Evolutionary conservation across 2,888 invertebrate species (phyloP), one percentile per base, ranked within the genome.

Genomic region (Euclidia mi): DNA sequence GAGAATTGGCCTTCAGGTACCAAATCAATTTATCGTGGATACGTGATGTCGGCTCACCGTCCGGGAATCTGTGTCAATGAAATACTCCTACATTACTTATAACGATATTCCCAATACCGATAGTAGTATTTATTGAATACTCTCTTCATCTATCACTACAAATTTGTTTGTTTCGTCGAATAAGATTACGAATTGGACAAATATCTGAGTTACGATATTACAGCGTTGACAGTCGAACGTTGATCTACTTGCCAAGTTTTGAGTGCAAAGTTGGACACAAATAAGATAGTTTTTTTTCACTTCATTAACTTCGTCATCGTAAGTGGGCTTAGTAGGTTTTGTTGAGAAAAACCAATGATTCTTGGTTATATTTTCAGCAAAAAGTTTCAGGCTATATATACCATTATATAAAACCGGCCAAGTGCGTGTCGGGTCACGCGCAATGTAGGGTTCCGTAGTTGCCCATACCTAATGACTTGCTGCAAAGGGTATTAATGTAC

Each of bases 11-110:
- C n/a, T n/a, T n/a, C n/a, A n/a, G 89, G 76, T 82, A 76, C 85
- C 76, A 76, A 85, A 86, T 85, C 85, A 85, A 87, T 87, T 87
- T 87, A 87, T 89, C 79, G 86, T 66, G 51, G 63, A 68, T 74
- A 87, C 89, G 89, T 88, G 89, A 84, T 72, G 81, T 75, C 78
- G 71, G 73, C 52, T 66, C 66, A 56, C 58, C 59, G 60, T 58
- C 38, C 58, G 69, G 47, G 68, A 70, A 78, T 75, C 61, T 67
- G 70, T 77, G 79, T 73, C 79, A 77, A 68, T 75, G 73, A 71
- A 71, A 79, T 71, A 66, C 71, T 63, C 48, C 56, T 59, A 65
- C 66, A 59, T 69, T 60, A 70, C 74, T 56, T 55, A 67, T 67
- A 71, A 59, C 62, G 41, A 63, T 56, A 52, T 53, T 42, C 41